These are phyloP conservation scores for Psittacula echo DNA, from an alignment of 2,797 vertebrate genomes.

Conservation along the genomic window DNA sequence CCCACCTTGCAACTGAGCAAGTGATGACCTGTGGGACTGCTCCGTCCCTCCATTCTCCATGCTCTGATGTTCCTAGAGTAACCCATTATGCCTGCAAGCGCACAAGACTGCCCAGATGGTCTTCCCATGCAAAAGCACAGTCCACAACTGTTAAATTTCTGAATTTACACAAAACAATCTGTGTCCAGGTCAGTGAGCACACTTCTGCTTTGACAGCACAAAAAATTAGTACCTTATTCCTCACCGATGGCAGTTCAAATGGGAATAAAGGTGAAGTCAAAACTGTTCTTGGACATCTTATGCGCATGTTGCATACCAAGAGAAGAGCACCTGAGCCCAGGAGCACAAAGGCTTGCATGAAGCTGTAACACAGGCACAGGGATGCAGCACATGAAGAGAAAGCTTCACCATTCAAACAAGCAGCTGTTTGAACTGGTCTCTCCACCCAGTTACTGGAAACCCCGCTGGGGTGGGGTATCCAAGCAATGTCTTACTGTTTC, in stretches of 20 bases:
- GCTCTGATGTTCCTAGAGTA: neutral
- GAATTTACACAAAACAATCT: neutral
- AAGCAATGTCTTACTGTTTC: neutral
- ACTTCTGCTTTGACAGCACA: neutral
- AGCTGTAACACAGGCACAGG: neutral
- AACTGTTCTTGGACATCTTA: neutral
- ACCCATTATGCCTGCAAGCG: neutral
- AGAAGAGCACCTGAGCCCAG: neutral
- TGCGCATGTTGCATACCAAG: fast-evolving
- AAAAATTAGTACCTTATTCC: neutral
- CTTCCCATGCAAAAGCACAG: fast-evolving
- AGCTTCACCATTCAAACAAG: neutral
- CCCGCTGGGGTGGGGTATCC: neutral
- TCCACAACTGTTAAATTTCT: neutral
- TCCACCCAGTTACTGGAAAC: neutral
- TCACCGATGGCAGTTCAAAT: fast-evolving
- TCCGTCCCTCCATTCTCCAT: neutral
- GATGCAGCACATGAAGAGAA: neutral
- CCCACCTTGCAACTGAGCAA: neutral
- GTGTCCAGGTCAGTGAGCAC: neutral
- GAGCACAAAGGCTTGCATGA: neutral
- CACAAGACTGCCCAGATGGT: neutral
- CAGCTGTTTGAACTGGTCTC: conserved; percentile 14
- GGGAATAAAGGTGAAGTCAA: neutral
- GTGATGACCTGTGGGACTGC: neutral